Conservation (phyloP, 2,113 vertebrate genomes). For the Podarcis cretensis region DNA sequence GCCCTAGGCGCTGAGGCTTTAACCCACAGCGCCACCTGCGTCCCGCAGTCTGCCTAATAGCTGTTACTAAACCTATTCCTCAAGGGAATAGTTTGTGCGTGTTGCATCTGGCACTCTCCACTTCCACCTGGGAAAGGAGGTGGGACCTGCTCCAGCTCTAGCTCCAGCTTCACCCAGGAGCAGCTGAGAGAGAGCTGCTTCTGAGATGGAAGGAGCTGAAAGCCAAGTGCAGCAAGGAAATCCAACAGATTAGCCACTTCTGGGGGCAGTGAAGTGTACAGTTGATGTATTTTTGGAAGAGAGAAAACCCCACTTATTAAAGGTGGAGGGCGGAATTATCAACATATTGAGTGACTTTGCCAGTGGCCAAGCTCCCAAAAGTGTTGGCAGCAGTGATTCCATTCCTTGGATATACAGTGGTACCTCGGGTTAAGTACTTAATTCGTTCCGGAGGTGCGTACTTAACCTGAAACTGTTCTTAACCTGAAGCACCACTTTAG, state of each 20-base stretch:
- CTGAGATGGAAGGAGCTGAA: background rate
- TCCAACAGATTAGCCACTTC: background rate
- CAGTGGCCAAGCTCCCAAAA: background rate
- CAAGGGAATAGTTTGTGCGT: background rate
- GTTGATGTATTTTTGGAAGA: background rate
- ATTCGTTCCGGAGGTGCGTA: too few species aligned
- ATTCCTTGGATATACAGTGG: too few species aligned
- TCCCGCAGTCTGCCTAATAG: background rate
- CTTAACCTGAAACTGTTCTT: too few species aligned
- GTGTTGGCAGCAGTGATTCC: background rate
- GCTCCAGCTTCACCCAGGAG: background rate
- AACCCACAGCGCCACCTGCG: too few species aligned
- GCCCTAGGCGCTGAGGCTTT: too few species aligned
- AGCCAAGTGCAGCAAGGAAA: background rate
- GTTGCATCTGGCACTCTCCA: background rate
- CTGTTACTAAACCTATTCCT: background rate
- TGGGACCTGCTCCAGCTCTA: background rate
- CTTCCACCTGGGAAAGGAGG: background rate
- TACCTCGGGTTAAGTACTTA: too few species aligned
- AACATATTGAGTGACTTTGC: background rate
- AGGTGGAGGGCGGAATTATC: background rate
- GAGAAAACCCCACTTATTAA: background rate
- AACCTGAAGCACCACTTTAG: too few species aligned
- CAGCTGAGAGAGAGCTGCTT: background rate
- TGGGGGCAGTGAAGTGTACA: background rate